Percentiles rank a stretch among this genome's conserved stretches.
Conservation (phyloP, 1,140 invertebrate species). For the Tyrophagus putrescentiae region DNA sequence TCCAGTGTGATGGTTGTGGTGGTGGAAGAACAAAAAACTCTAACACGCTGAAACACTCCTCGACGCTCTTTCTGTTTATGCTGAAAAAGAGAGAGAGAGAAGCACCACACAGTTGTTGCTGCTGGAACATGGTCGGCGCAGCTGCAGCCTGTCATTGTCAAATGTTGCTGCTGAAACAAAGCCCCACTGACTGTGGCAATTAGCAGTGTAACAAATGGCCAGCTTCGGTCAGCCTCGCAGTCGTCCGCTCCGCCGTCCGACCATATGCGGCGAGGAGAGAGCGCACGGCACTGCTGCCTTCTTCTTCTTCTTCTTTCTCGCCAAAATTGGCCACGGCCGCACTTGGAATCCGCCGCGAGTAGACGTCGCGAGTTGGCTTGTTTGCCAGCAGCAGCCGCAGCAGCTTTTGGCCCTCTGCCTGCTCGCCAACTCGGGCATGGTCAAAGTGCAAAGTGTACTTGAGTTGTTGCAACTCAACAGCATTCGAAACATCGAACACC, state of each 20-base stretch:
- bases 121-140: neutral
- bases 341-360: no score
- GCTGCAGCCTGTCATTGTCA: neutral
- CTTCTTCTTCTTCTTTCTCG: neutral
- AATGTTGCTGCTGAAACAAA: neutral
- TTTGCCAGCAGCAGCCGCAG: no score
- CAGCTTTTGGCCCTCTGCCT: neutral
- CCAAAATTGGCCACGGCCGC: neutral
- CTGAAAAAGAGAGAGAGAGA: no score
- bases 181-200: neutral
- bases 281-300: neutral
- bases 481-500: neutral
- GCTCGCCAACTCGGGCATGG: neutral
- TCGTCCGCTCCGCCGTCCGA: neutral
- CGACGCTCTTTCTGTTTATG: no score
- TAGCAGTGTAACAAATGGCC: neutral
- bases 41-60: no score
- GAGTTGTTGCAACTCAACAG: neutral
- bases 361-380: no score
- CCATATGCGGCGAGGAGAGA: neutral
- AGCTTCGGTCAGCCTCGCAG: neutral
- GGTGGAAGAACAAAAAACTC: no score
- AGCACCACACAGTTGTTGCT: no score
- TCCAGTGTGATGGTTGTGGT: no score
- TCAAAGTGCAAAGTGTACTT: conserved; percentile 9